Conservation (phyloP, 1,140 invertebrate species). For the Aphidius gifuensis region DNA sequence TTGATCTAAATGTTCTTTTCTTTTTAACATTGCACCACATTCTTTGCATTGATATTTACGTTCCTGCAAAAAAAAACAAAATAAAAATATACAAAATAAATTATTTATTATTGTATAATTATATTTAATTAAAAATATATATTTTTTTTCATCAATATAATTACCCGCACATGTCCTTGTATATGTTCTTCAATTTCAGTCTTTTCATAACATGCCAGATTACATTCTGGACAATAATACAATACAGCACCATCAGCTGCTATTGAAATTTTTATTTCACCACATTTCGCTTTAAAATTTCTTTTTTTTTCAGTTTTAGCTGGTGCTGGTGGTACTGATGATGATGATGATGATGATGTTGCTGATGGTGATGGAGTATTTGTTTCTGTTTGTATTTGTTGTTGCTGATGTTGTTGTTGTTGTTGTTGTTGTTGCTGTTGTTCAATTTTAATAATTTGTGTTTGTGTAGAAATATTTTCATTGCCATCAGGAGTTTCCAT, state of each 20-base stretch:
- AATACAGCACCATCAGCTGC: conserved; percentile 49
- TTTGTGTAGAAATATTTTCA: conserved; percentile 11
- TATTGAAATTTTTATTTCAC: conserved; percentile 52
- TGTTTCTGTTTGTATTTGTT: conserved; percentile 43
- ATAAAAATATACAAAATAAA: neutral
- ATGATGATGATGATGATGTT: no score
- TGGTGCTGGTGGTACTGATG: conserved; percentile 36
- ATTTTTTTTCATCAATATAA: conserved; percentile 5
- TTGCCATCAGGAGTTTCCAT: conserved; percentile 31
- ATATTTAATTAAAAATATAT: conserved; percentile 6
- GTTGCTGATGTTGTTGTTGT: no score
- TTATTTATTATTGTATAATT: neutral
- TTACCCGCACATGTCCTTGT: conserved; percentile 50
- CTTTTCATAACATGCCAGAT: conserved; percentile 48
- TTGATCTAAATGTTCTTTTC: conserved; percentile 59
- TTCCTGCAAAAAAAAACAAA: conserved; percentile 38
- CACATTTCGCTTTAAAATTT: conserved; percentile 52
- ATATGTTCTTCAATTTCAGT: conserved; percentile 51
- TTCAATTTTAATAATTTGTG: conserved; percentile 39
- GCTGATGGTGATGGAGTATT: conserved; percentile 9
- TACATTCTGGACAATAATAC: conserved; percentile 55
- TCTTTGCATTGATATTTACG: conserved; percentile 53
- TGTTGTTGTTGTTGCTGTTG: conserved; percentile 10
- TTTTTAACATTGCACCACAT: conserved; percentile 53
- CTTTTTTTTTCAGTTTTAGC: conserved; percentile 51